Base-by-base conservation (phyloP, 2,888 invertebrate genomes). In the Gari tellinella region DNA sequence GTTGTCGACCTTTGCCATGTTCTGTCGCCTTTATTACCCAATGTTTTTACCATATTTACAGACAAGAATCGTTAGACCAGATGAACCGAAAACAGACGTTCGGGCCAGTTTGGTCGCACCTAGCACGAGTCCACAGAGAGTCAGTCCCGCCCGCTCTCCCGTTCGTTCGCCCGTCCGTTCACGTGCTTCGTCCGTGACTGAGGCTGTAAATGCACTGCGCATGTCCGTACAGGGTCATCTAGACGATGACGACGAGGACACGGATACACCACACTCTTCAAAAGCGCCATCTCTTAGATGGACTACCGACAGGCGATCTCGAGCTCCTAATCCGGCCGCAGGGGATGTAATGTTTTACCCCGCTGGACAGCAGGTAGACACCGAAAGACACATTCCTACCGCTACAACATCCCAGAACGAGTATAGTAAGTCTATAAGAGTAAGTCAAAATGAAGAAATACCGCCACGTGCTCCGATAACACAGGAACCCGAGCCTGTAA, bases 311-410 rank as follows among this genome's bases (percentile, higher is more conserved):
- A 46, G 66, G 45, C 31, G 31, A 7, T 31, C 31, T 31, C 31
- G 10, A 31, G 69, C 78, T 0, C 76, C 76, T 0, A 73, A 73
- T 10, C 78, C 78, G 2, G 69, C 65, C 14, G 73, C 69, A 4
- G 78, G 78, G 31, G 78, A 78, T 31, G 78, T 78, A 4, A 41
- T 78, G 52, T 78, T 78, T 57, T 70, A 46, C 40, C 78, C 78
- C 5, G 73, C 78, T 1, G 67, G 70, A 7, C 37, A 51, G 15
- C 40, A 49, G 2, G 60, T 58, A 19, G 52, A 57, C n/a, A 45
- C 57, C 5, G 37, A 43, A n/a, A 21, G 52, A 15, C 25, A 69
- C 26, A 17, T 5, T 4, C 31, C 31, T 31, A 31, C 31, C 31
- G 10, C 37, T 38, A n/a, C 48, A 60, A 5, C 41, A 53, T n/a